phyloP scores from a whole-genome alignment of 2,797 vertebrate species.

The Pseudochirops corinnae region DNA sequence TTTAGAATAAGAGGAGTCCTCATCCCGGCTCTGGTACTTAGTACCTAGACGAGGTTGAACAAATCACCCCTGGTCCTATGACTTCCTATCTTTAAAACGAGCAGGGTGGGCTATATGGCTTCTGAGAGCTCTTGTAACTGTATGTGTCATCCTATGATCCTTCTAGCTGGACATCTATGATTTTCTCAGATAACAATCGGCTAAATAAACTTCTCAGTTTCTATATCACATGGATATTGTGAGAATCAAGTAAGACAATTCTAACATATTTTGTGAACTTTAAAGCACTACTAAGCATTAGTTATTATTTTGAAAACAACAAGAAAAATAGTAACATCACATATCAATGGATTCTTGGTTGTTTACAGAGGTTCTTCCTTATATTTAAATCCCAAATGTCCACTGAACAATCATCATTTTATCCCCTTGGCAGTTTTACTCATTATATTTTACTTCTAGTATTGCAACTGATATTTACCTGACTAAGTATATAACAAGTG shows the following conservation, averaged over 20 bases:
- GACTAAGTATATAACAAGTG: constrained; percentile 17
- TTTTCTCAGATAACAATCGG: neutral
- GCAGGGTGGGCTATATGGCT: neutral
- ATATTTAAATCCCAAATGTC: constrained; percentile 6
- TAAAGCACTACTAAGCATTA: neutral
- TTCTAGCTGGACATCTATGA: neutral
- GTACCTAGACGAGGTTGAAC: neutral
- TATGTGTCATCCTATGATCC: neutral
- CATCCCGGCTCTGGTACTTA: neutral
- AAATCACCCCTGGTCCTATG: neutral
- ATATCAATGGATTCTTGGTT: neutral
- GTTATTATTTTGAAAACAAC: neutral
- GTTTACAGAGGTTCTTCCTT: neutral
- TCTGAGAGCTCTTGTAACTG: neutral
- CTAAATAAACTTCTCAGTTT: neutral
- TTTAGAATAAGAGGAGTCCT: neutral
- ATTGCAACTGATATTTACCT: constrained; percentile 59
- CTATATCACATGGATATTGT: neutral
- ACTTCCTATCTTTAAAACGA: neutral
- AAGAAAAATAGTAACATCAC: neutral
- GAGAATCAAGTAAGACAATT: neutral
- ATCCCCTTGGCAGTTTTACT: constrained; percentile 4
- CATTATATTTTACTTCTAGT: constrained; percentile 23
- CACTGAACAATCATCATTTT: neutral
- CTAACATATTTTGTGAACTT: neutral